Conservation (phyloP, 2,888 invertebrate species). For the Anoplius nigerrimus region DNA sequence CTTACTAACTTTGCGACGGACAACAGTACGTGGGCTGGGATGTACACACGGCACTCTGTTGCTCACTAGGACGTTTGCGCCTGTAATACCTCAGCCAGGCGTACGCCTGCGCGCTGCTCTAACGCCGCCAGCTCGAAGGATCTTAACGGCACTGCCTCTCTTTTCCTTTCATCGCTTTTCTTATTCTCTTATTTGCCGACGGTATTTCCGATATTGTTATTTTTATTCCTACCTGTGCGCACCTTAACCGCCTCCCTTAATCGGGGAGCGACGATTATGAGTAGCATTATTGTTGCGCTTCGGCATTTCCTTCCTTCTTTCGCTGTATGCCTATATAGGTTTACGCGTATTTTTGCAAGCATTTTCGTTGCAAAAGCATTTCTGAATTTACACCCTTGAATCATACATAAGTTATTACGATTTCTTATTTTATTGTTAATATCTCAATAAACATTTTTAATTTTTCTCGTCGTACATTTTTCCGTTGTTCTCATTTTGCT, state of each 20-base stretch:
- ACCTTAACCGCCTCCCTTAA: neutral
- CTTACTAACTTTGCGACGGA: constrained; percentile 60
- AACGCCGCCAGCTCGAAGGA: neutral
- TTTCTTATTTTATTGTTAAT: too few relatives aligned
- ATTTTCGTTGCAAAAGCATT: too few relatives aligned
- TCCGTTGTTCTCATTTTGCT: too few relatives aligned
- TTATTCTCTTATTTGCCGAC: neutral
- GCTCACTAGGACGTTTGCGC: constrained; percentile 65
- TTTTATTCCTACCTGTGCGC: neutral
- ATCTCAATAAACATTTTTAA: too few relatives aligned
- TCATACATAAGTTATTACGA: too few relatives aligned
- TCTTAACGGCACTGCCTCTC: neutral
- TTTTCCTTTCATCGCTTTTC: neutral
- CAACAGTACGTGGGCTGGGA: constrained; percentile 72
- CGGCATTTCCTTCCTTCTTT: neutral
- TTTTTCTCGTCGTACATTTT: too few relatives aligned
- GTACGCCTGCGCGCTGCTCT: constrained; percentile 50
- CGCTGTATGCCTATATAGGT: neutral
- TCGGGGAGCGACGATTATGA: too few relatives aligned
- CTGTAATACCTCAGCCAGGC: constrained; percentile 57
- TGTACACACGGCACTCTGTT: constrained; percentile 71
- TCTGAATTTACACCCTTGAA: too few relatives aligned
- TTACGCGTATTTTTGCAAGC: too few relatives aligned
- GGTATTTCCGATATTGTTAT: too few relatives aligned
- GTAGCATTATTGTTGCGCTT: too few relatives aligned